Percentiles rank a stretch among this genome's conserved stretches.
Evolutionary conservation across 2,888 invertebrate species (phyloP).

Genomic region (Torymus auratus): DNA sequence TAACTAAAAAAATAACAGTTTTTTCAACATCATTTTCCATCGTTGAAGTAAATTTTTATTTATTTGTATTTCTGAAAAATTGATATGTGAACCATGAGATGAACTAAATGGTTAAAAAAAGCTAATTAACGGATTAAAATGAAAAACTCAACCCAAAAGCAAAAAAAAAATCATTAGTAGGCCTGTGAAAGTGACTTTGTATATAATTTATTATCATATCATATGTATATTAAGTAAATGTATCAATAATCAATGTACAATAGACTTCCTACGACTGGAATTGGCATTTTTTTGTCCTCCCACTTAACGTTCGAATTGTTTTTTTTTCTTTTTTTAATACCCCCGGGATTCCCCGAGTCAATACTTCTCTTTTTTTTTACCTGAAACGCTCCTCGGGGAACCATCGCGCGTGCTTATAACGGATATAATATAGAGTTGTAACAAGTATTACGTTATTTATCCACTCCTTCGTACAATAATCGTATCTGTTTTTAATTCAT

Average conservation of each 20-base stretch:
- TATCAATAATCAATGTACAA: slow-evolving; percentile 77
- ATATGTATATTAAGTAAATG: slow-evolving; percentile 70
- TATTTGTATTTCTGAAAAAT: no score
- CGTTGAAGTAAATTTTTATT: no score
- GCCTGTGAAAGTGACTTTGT: slow-evolving; percentile 70
- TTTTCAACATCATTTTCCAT: no score
- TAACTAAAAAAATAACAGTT: no score
- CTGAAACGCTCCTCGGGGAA: slow-evolving; percentile 58
- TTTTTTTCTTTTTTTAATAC: neutral
- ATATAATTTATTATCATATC: slow-evolving; percentile 76
- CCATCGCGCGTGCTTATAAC: slow-evolving; percentile 56
- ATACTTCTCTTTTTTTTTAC: slow-evolving; percentile 13
- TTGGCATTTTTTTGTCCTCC: slow-evolving; percentile 63
- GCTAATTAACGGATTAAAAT: slow-evolving; percentile 1
- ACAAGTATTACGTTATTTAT: slow-evolving; percentile 63
- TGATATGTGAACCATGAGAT: no score
- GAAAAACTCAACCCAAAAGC: slow-evolving; percentile 25
- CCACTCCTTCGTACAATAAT: slow-evolving; percentile 58
- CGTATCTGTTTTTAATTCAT: slow-evolving; percentile 34
- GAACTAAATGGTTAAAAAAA: no score
- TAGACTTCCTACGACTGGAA: slow-evolving; percentile 75
- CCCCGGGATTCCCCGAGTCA: slow-evolving; percentile 34
- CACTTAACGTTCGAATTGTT: slow-evolving; percentile 36
- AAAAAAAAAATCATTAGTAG: slow-evolving; percentile 53
- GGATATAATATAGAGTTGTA: slow-evolving; percentile 63